These are phyloP conservation scores for Diglossa cyanea DNA, from an alignment of 2,797 vertebrate species.

Conservation along the genomic window DNA sequence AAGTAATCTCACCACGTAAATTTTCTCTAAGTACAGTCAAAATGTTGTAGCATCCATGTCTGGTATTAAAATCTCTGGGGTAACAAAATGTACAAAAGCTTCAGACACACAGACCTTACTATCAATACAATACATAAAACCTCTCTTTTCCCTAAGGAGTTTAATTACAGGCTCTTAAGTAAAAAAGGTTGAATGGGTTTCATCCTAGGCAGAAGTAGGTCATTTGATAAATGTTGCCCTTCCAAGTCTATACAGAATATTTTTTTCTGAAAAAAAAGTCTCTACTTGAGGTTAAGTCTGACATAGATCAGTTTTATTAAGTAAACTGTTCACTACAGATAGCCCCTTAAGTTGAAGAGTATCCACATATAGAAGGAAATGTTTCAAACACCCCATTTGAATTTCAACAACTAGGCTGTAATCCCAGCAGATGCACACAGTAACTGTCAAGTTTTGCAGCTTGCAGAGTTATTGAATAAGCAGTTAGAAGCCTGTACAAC, in stretches of 20 bases:
- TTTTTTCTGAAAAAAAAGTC: background rate
- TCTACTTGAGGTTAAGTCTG: background rate
- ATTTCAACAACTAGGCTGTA: slow-evolving; percentile 3
- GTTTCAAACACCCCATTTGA: background rate
- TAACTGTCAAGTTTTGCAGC: slow-evolving; percentile 14
- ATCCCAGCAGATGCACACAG: background rate
- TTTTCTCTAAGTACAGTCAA: background rate
- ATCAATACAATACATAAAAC: background rate
- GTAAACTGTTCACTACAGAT: background rate
- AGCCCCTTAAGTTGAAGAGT: background rate
- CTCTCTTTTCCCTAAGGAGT: background rate
- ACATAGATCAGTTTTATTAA: slow-evolving; percentile 16
- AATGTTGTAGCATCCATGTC: background rate
- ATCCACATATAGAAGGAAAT: background rate
- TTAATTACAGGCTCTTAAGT: slow-evolving; percentile 13
- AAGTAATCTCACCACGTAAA: background rate
- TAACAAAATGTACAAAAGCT: background rate
- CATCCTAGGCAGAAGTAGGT: background rate
- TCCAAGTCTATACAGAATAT: background rate
- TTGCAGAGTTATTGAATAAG: slow-evolving; percentile 12
- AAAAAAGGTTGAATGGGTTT: slow-evolving; percentile 14
- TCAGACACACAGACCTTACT: background rate
- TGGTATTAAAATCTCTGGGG: background rate
- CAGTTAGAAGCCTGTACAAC: background rate
- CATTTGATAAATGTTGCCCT: slow-evolving; percentile 10